A percentile compares a stretch with the other conserved stretches of the same genome.
These are phyloP conservation scores for Epinephelus moara DNA, from an alignment of 2,113 vertebrate genomes.

Conservation along the genomic window DNA sequence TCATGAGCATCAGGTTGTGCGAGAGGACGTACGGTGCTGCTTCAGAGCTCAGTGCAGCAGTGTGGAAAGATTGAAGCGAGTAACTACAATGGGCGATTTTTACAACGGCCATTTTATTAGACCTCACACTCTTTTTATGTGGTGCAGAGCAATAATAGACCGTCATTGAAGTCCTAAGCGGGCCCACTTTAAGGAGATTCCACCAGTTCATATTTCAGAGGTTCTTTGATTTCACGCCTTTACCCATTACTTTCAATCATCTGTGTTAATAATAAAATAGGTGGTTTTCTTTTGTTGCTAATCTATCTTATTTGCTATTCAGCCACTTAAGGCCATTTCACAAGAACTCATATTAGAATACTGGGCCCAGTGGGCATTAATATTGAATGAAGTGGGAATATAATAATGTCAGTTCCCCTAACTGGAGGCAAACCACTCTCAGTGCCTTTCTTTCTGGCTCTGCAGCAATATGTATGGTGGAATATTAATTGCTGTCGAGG, in stretches of 20 bases:
- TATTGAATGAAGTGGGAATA: slow-evolving; percentile 83
- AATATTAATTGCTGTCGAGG: slow-evolving; percentile 81
- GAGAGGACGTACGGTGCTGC: background rate
- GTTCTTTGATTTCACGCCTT: slow-evolving; percentile 64
- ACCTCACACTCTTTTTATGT: slow-evolving; percentile 49
- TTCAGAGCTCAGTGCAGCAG: slow-evolving; percentile 11
- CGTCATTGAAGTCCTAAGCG: slow-evolving; percentile 48
- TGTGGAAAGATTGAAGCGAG: slow-evolving; percentile 43
- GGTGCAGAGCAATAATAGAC: slow-evolving; percentile 42
- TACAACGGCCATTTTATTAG: slow-evolving; percentile 52
- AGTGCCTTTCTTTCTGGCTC: slow-evolving; percentile 53
- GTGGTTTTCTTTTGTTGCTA: slow-evolving; percentile 77
- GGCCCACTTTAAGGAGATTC: slow-evolving; percentile 51
- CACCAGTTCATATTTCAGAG: slow-evolving; percentile 71
- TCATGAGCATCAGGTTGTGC: background rate
- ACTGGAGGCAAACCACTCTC: slow-evolving; percentile 66
- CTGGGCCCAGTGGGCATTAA: slow-evolving; percentile 80
- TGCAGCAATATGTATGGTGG: slow-evolving; percentile 64
- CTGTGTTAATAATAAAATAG: slow-evolving; percentile 77
- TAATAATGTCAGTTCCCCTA: slow-evolving; percentile 72
- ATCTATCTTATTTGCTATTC: slow-evolving; percentile 79
- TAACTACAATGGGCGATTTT: slow-evolving; percentile 38
- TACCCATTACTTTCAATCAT: slow-evolving; percentile 73
- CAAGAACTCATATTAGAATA: slow-evolving; percentile 77
- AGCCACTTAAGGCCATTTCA: slow-evolving; percentile 79